Conservation (phyloP, 2,113 vertebrate species). For the Seriola quinqueradiata region DNA sequence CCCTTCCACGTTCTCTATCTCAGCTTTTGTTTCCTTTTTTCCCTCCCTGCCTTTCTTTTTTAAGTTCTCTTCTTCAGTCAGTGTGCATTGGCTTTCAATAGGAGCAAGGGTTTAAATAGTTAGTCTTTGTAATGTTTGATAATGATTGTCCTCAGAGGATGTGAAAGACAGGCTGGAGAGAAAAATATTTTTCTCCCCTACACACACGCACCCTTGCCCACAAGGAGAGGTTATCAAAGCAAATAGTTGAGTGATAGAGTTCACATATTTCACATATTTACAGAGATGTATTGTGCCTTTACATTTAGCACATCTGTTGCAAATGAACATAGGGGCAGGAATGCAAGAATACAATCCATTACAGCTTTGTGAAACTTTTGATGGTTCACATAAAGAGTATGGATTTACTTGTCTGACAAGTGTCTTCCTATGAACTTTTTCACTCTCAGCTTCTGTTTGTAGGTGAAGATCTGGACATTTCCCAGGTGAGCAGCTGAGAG, state of each 20-base stretch:
- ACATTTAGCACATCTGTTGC: background rate
- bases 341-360: background rate
- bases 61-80: conserved; percentile 55
- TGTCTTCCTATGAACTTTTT: conserved; percentile 24
- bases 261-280: background rate
- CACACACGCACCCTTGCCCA: conserved; percentile 13
- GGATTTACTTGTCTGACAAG: background rate
- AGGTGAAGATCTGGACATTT: background rate
- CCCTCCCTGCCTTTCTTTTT: conserved; percentile 51
- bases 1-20: conserved; percentile 62
- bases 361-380: background rate
- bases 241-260: background rate
- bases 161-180: conserved; percentile 53
- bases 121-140: conserved; percentile 74
- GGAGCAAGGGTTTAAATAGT: conserved; percentile 82
- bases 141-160: conserved; percentile 76
- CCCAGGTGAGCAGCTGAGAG: background rate
- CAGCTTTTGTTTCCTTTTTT: conserved; percentile 67
- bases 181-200: conserved; percentile 40
- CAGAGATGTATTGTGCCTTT: background rate
- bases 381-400: background rate
- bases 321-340: background rate
- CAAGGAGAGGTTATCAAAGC: background rate
- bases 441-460: conserved; percentile 1
- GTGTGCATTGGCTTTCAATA: conserved; percentile 68